Evolutionary conservation across 2,113 vertebrate genomes (phyloP).

Genomic region (Blennius ocellaris): DNA sequence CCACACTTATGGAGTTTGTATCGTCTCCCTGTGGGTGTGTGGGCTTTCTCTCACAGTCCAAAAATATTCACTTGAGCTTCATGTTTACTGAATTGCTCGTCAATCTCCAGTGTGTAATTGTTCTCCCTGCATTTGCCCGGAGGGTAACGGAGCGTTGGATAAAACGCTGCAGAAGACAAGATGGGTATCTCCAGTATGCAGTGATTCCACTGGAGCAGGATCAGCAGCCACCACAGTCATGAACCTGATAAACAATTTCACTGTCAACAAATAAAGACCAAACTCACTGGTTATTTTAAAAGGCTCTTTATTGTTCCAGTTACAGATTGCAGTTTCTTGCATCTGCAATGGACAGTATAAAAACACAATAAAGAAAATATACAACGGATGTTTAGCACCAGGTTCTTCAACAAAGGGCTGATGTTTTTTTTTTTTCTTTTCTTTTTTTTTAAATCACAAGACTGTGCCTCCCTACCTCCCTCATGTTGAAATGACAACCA

Average conservation of each 20-base stretch:
- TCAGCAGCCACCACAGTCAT: too few species aligned
- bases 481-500: conserved; percentile 61
- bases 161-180: too few species aligned
- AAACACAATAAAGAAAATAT: conserved; percentile 75
- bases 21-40: too few species aligned
- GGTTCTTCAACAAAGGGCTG: conserved; percentile 55
- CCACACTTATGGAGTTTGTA: too few species aligned
- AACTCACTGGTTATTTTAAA: conserved; percentile 47
- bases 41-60: too few species aligned
- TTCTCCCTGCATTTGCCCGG: too few species aligned
- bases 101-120: too few species aligned
- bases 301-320: conserved; percentile 79
- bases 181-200: too few species aligned
- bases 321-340: conserved; percentile 58
- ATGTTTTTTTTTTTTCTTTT: conserved; percentile 6
- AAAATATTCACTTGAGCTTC: too few species aligned
- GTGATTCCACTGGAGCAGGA: too few species aligned
- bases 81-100: too few species aligned
- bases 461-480: conserved; percentile 27
- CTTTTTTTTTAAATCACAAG: conserved; percentile 27
- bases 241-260: neutral
- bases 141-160: too few species aligned
- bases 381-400: conserved; percentile 76
- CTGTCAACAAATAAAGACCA: neutral
- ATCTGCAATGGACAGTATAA: conserved; percentile 74